Evolutionary conservation across 2,797 vertebrate species (phyloP), one percentile per base, ranked within the genome.

Genomic region (Pteropus rufus): DNA sequence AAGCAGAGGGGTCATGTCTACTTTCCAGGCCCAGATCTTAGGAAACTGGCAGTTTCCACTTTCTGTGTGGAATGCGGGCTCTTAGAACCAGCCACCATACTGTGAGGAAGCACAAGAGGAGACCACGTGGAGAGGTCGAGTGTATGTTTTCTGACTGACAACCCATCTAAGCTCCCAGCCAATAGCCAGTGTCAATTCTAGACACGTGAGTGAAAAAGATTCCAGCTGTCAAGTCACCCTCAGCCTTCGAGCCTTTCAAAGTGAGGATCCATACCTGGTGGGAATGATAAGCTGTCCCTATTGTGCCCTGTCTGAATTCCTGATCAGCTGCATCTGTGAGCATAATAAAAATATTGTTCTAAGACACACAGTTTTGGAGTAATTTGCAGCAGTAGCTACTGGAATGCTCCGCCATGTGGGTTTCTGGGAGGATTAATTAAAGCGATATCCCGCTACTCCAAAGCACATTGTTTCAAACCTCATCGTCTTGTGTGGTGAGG

Each of bases 361-460:
- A 58, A 54, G 79, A 54, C 83, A 72, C 62, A 24, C 72, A 19
- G 12, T 56, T 84, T 31, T 14, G 39, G 67, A 85, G 62, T 80
- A 15, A 64, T 94, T 75, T 52, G 24, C 60, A 89, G 85, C 62
- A 64, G 41, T 77, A 81, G 88, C 21, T 56, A 80, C 49, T 23
- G 70, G 82, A 86, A 70, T 26, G 86, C 73, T 94, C 70, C 69
- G 44, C 64, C 29, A n/a, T 65, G 10, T 46, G 54, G 24, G n/a
- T 83, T 92, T 91, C 81, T 49, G 70, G 69, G 62, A 82, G 93
- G 91, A 95, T 75, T 18, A 52, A 81, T 80, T 77, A 84, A 85
- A 82, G 36, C 1, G 11, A 60, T 60, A 86, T 34, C 15, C n/a
- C 7, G 5, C 31, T 24, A 31, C 19, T n/a, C 29, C 58, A n/a